Evolutionary conservation across 2,797 vertebrate species (phyloP).

Genomic region (Caiman crocodilus): DNA sequence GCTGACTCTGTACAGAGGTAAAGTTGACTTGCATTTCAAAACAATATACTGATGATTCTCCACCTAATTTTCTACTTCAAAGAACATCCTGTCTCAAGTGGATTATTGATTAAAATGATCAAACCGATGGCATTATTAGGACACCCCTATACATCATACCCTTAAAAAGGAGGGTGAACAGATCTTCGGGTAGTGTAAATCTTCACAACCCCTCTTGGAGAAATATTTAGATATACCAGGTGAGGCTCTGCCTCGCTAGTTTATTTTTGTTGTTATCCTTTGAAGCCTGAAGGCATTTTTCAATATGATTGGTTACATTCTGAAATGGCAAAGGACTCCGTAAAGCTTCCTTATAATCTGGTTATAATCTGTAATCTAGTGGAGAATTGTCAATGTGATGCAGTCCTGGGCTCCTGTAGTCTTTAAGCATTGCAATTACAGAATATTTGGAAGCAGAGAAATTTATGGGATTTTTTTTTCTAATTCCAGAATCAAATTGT

Average conservation of each 20-base stretch:
- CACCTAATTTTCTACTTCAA: background rate
- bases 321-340: background rate
- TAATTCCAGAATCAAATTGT: background rate
- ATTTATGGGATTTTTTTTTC: background rate
- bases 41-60: background rate
- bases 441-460: background rate
- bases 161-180: constrained; percentile 45
- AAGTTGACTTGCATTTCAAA: background rate
- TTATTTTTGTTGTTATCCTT: constrained; percentile 34
- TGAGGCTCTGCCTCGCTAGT: background rate
- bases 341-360: background rate
- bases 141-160: background rate
- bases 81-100: background rate
- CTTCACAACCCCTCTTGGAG: background rate
- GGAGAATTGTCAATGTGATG: background rate
- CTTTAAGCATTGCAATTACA: background rate
- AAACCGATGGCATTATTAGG: background rate
- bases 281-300: background rate
- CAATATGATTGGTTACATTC: background rate
- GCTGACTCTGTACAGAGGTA: background rate
- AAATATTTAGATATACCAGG: constrained; percentile 14
- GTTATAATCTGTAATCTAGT: background rate
- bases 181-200: constrained; percentile 5
- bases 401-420: background rate
- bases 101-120: background rate